Evolutionary conservation across 2,113 vertebrate species (phyloP), one percentile per base, ranked within the genome.

Genomic region (Rhea pennata): DNA sequence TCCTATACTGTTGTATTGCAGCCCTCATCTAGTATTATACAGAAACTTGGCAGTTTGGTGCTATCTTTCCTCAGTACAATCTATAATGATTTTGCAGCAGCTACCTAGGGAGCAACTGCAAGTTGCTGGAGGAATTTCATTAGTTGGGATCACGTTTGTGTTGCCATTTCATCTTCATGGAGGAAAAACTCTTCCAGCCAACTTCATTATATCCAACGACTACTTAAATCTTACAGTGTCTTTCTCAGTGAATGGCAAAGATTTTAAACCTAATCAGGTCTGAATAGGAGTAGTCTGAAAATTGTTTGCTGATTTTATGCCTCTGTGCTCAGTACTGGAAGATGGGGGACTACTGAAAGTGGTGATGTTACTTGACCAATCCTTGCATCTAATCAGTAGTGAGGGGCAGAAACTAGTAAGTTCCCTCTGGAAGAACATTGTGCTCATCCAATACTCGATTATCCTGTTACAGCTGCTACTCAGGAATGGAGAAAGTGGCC

Each of bases 161-260:
- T 82, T 92, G 33, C 46, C 5, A 5, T 90, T 92, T 93, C 46
- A 4, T 73, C 31, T 81, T 84, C 27, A 12, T 8, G 14, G 80
- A 56, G 39, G 54, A 15, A 87, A 85, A 92, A 29, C 15, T 54
- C 10, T 84, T 69, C 59, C 19, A 44, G 31, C 24, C 72, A 53
- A 6, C 29, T 88, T 24, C 3, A 0, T 67, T 84, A 3, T 39
- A 51, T 81, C 21, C 0, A 0, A 5, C 56, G 21, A 15, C 64
- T 59, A 27, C 14, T 7, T 48, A 56, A 56, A 62, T 33, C 20
- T 44, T 80, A 21, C 3, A 51, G 15, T 27, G 20, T n/a, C 23
- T 75, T 59, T 86, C n/a, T 4, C 27, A 75, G 77, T 33, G 36
- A 74, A 59, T 36, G 50, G 56, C 39, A 46, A 51, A 51, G 39